Evolutionary conservation across 2,797 vertebrate species (phyloP), one percentile per base, ranked within the genome.

Genomic region (Hybognathus amarus): DNA sequence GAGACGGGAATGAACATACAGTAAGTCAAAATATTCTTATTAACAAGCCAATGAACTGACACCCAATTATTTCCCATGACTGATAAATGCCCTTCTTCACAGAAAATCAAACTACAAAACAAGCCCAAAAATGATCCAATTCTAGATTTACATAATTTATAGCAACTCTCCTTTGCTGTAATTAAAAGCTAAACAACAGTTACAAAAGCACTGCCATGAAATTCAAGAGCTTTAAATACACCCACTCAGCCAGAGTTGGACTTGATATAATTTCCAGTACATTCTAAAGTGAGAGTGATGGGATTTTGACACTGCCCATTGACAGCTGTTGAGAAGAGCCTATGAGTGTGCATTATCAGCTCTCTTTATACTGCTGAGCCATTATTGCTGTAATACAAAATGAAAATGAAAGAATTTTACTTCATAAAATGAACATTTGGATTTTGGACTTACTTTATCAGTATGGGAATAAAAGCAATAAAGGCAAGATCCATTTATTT

Each of bases 1-100:
- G 50, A 75, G 20, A 85, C 20, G 81, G 56, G 85, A n/a, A 85
- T 82, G 73, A 71, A 81, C 68, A 77, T 56, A 47, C 45, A 45
- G 42, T 45, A 81, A 42, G 66, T 71, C 6, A 30, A 17, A 45
- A 47, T 33, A 81, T 22, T 64, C 40, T 24, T 63, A 33, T 63
- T 20, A 47, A 30, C 30, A 59, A 66, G 52, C n/a, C 30, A 61
- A 64, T 50, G 45, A 15, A 83, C 27, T 67, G 24, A 66, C 67
- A 84, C 42, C 54, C 79, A 70, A 27, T 15, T 22, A 12, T 22
- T 33, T 52, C 47, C 12, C 6, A 36, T 54, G 20, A 40, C 20
- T 38, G 20, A 76, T 40, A 56, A 30, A 40, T 5, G 38, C 5
- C 36, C 3, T 40, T 68, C 22, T 68, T 52, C n/a, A 27, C 22